These are phyloP conservation scores for Brachionus asplanchnoidis DNA, from an alignment of 1,140 invertebrate genomes.

Conservation along the genomic window DNA sequence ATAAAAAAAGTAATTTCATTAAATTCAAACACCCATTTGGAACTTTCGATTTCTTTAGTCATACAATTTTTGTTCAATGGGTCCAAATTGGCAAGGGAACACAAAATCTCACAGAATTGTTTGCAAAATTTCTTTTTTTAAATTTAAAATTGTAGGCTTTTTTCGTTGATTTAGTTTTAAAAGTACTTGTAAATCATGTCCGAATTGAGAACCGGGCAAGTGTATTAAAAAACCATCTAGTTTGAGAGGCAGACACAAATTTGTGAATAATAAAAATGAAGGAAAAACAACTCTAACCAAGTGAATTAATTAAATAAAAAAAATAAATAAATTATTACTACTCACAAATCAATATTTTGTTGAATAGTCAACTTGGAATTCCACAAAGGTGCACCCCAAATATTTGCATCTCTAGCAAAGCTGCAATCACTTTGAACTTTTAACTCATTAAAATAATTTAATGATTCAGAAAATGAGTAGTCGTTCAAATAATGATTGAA, in stretches of 20 bases:
- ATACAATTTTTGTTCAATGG: constrained; percentile 46
- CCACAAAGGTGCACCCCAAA: constrained; percentile 49
- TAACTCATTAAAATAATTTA: constrained; percentile 46
- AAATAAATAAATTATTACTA: not conserved
- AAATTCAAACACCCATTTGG: constrained; percentile 48
- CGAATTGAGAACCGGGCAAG: not conserved
- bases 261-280: constrained; percentile 28
- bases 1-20: constrained; percentile 52
- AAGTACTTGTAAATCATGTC: not conserved
- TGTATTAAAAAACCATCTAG: constrained; percentile 25
- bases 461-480: not conserved
- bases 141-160: constrained; percentile 13
- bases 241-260: not conserved
- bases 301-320: not conserved
- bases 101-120: constrained; percentile 46
- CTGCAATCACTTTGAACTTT: constrained; percentile 49
- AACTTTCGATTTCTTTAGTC: not conserved
- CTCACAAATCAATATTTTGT: constrained; percentile 22
- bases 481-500: not conserved
- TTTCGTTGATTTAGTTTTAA: constrained; percentile 23
- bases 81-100: constrained; percentile 47
- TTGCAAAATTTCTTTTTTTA: constrained; percentile 44
- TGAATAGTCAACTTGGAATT: not conserved
- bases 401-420: constrained; percentile 49
- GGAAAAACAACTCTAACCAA: not conserved